phyloP scores from a whole-genome alignment of 2,113 vertebrate species.

The Bostrychus sinensis region DNA sequence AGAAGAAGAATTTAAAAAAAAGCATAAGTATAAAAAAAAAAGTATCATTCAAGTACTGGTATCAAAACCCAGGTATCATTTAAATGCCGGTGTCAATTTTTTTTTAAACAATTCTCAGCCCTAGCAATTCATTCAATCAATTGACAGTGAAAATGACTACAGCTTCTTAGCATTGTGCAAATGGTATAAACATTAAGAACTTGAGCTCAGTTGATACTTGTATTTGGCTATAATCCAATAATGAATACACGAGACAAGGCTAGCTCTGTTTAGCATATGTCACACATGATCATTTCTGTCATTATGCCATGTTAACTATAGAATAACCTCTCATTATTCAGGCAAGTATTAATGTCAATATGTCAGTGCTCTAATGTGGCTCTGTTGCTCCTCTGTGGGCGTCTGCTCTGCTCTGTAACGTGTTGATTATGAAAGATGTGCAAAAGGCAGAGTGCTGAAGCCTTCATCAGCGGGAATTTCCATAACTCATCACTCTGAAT shows the following conservation, averaged over 20 bases:
- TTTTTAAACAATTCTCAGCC: no score
- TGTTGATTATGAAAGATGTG: slow-evolving; percentile 61
- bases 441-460: slow-evolving; percentile 42
- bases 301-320: slow-evolving; percentile 29
- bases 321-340: slow-evolving; percentile 37
- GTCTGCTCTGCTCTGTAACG: slow-evolving; percentile 45
- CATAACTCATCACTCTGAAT: slow-evolving; percentile 64
- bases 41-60: no score
- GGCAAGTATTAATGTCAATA: slow-evolving; percentile 60
- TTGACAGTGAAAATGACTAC: no score
- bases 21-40: no score
- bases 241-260: background rate
- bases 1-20: no score
- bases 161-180: no score
- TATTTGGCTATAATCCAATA: no score
- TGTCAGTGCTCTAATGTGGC: slow-evolving; percentile 54
- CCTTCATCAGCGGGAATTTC: slow-evolving; percentile 58
- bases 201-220: no score
- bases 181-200: no score
- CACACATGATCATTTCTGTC: slow-evolving; percentile 29
- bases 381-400: slow-evolving; percentile 46
- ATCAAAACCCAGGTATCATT: no score
- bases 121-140: no score
- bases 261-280: slow-evolving; percentile 13
- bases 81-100: no score